Base-by-base conservation (phyloP, 1,140 invertebrate genomes). In the Penaeus chinensis region DNA sequence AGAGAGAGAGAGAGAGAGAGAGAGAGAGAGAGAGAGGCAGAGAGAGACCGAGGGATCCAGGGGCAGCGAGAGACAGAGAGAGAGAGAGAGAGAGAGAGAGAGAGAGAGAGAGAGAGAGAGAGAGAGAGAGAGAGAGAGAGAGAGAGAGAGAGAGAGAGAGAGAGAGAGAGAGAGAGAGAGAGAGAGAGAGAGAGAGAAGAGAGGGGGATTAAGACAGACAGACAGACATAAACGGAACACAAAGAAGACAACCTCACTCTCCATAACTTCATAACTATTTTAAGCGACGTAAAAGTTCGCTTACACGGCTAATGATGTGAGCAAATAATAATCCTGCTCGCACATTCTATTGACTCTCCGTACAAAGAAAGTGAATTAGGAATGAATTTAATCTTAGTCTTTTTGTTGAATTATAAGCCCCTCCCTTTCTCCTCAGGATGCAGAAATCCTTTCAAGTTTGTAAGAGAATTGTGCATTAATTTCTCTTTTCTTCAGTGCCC, bases 121-220 rank as follows among this genome's bases (percentile, higher is more conserved):
- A 80, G 78, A 80, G 78, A 80, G 78, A 80, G 78, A 80, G 78
- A 80, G 78, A 80, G 79, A 61, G 79, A 81, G 54, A 81, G 42
- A 81, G 22, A 20, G 16, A 81, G n/a, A 60, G 42, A 81, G 60
- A 42, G 42, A 47, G 42, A 78, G 24, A 47, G 76, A 78, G 24
- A 78, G 42, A 47, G 76, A 78, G 22, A 42, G 22, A 47, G 22
- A 37, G 22, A 47, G 22, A 78, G 20, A 42, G 76, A 42, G n/a
- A 32, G n/a, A 27, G 37, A 78, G n/a, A 22, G n/a, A 27, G 37
- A 78, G n/a, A 32, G 76, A 78, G 2, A 32, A 3, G n/a, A 32
- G 10, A 78, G 24, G n/a, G 24, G 11, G 24, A 24, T 11, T 19
- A 13, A 37, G 24, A 37, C 13, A 78, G 54, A 27, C 7, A 27